A percentile compares a stretch with the other conserved stretches of the same genome.
These are phyloP conservation scores for Arion vulgaris DNA, from an alignment of 1,140 invertebrate genomes.

Conservation along the genomic window DNA sequence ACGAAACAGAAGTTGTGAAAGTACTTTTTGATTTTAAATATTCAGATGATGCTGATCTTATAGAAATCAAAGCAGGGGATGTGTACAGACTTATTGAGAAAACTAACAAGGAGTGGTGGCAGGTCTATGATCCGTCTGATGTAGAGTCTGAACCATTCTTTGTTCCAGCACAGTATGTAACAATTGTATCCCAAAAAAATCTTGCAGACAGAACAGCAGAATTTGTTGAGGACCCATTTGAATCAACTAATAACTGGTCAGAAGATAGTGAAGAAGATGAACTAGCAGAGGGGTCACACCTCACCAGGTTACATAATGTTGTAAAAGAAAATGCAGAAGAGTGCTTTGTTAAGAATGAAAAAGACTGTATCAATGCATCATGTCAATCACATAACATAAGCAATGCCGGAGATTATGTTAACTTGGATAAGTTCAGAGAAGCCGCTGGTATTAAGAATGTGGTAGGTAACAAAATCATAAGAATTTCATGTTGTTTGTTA, in stretches of 20 bases:
- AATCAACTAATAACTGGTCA: not conserved
- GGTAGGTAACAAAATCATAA: slow-evolving; percentile 8
- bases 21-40: slow-evolving; percentile 68
- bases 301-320: not conserved
- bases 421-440: slow-evolving; percentile 39
- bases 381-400: not conserved
- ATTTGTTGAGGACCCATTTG: not conserved
- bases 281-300: not conserved
- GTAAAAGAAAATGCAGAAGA: not conserved
- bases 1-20: slow-evolving; percentile 43
- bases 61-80: slow-evolving; percentile 77
- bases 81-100: slow-evolving; percentile 76
- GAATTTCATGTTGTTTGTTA: not conserved
- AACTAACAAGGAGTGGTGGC: slow-evolving; percentile 80
- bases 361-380: not conserved
- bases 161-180: slow-evolving; percentile 70
- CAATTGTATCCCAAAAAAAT: slow-evolving; percentile 40
- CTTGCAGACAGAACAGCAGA: slow-evolving; percentile 3
- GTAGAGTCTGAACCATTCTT: slow-evolving; percentile 54
- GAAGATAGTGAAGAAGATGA: not conserved
- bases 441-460: slow-evolving; percentile 29
- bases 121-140: slow-evolving; percentile 68
- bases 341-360: not conserved
- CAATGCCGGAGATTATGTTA: slow-evolving; percentile 40
- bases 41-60: slow-evolving; percentile 72